Base-by-base conservation (phyloP, 2,113 vertebrate species). In the Odobenus rosmarus region DNA sequence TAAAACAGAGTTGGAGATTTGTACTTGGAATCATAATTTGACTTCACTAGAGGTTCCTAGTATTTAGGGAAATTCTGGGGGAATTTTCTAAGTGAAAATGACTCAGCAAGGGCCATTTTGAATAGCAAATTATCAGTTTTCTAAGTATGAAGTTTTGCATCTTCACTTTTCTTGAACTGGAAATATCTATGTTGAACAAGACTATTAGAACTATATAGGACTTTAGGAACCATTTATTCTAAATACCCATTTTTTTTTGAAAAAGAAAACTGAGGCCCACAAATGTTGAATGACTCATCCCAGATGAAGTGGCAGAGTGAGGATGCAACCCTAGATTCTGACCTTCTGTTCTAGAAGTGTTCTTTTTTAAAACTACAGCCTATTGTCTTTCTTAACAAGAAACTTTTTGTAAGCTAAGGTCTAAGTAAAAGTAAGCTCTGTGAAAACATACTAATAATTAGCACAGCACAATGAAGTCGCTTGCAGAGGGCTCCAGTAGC, bases 151-250 rank as follows among this genome's bases (percentile, higher is more conserved):
- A 85, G 64, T 94, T 86, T 31, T 77, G 2, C n/a, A 81, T 61
- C 42, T 94, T 87, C 64, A 51, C 69, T 90, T 88, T 95, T 95
- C 55, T 96, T 61, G 12, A 97, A 71, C 26, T 88, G 24, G 76
- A 55, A 93, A 79, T 31, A 92, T 42, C 62, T 92, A 39, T 81
- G 23, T 90, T 92, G 24, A 86, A 88, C 19, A 95, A 93, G 61
- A 61, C 36, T 69, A 23, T 46, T 67, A 64, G 79, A 87, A 69
- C 3, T 14, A 55, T 36, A 51, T 0, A 83, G 74, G 61, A 82
- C 23, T 85, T 97, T 28, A 88, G 36, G 36, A 59, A 81, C 26
- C 23, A 5, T 69, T 13, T 62, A 61, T 88, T 93, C 16, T 81
- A 53, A 90, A 71, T 24, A 49, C 0, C 16, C 4, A 3, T 61